A percentile compares a stretch with the other conserved stretches of the same genome.
Evolutionary conservation across 1,140 invertebrate species (phyloP).

Genomic region (Cydia strobilella): DNA sequence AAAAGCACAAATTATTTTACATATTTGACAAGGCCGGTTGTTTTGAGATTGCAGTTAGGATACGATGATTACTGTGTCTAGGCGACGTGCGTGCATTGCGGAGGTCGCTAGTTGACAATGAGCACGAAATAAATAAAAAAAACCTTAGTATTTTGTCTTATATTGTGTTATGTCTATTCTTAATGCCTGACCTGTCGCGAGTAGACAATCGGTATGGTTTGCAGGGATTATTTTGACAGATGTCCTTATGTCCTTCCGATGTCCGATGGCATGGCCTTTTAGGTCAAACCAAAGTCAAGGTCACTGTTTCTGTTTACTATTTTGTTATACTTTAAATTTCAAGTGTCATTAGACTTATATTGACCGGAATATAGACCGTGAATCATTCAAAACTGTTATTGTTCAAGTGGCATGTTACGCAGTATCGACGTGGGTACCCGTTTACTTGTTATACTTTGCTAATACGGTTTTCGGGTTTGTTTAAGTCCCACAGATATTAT

Average conservation of each 20-base stretch:
- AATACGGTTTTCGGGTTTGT: background rate
- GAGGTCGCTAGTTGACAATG: constrained; percentile 35
- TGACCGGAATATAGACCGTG: no score
- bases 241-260: no score
- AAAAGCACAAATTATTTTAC: background rate
- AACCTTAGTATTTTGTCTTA: constrained; percentile 30
- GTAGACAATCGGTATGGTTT: background rate
- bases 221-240: background rate
- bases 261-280: background rate
- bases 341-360: no score
- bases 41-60: constrained; percentile 32
- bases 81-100: constrained; percentile 22
- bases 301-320: background rate
- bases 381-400: no score
- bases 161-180: background rate
- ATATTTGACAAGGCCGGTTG: constrained; percentile 32
- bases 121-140: constrained; percentile 34
- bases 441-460: background rate
- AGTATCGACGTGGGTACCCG: background rate
- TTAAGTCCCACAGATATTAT: background rate
- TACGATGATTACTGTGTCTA: constrained; percentile 35
- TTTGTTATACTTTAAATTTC: background rate
- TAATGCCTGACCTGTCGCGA: background rate
- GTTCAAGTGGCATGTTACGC: background rate
- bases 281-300: constrained; percentile 13